A percentile compares a stretch with the other conserved stretches of the same genome.
These are phyloP conservation scores for Actias luna DNA, from an alignment of 2,888 invertebrate genomes.

Conservation along the genomic window DNA sequence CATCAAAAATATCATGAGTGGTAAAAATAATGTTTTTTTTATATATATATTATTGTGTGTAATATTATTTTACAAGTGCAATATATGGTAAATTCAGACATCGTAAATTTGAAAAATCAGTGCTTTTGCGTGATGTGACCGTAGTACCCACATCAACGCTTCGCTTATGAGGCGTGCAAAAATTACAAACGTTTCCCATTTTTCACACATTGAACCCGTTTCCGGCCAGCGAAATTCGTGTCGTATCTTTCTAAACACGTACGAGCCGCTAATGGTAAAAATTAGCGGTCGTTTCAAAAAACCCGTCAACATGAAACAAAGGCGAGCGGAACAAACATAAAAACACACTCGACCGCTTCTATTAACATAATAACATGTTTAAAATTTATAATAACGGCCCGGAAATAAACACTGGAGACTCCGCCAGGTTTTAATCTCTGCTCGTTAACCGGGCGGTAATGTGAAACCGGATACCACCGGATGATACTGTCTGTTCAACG, in stretches of 20 bases:
- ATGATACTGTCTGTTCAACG: neutral
- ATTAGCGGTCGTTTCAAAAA: neutral
- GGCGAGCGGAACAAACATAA: neutral
- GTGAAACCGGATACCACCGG: neutral
- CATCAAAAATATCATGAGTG: no score
- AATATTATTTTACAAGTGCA: no score
- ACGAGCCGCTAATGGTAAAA: neutral
- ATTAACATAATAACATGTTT: neutral
- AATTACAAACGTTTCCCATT: neutral
- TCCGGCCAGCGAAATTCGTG: neutral
- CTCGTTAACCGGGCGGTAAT: conserved; percentile 5
- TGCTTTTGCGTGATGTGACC: no score
- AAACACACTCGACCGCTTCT: neutral
- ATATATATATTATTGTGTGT: no score
- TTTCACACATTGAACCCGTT: neutral
- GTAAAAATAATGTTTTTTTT: no score
- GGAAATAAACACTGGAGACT: neutral
- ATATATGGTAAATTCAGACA: no score
- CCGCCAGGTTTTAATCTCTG: conserved; percentile 1
- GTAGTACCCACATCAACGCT: no score
- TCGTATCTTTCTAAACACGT: neutral
- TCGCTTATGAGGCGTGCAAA: no score
- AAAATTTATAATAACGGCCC: neutral
- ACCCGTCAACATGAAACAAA: neutral
- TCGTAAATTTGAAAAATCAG: no score